Base-by-base conservation (phyloP, 23 tunicate genomes). In the Trididemnum nubilum region DNA sequence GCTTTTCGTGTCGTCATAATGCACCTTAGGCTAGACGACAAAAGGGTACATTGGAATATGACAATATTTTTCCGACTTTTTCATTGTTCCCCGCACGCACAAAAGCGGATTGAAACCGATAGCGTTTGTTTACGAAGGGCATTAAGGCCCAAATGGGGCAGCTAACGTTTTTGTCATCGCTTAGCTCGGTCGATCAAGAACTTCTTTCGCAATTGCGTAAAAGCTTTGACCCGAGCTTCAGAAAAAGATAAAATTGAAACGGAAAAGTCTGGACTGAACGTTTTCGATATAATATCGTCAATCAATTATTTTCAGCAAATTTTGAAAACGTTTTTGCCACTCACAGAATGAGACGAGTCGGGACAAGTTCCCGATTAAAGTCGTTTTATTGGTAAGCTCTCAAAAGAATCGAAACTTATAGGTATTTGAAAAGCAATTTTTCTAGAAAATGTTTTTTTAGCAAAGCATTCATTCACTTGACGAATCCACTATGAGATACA, bases 11-110 rank as follows among this genome's bases (percentile, higher is more conserved):
- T 30, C 75, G 86, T 31, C 85, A 81, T 65, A 70, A 70, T 82
- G 86, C 78, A 82, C 35, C 49, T 66, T 71, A 22, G 78, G 67
- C 74, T 27, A 61, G 25, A 31, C 86, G 36, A 52, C 78, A 67
- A 71, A 52, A 21, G 36, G n/a, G n/a, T n/a, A n/a, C n/a, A n/a
- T n/a, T n/a, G n/a, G n/a, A n/a, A n/a, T n/a, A n/a, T n/a, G 27
- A 80, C 37, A 44, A 80, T 44, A 78, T 65, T 26, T 80, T 80
- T 57, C 37, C 75, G 84, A 65, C 51, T 31, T 70, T 35, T 32
- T 59, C 28, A 39, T 82, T 82, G 86, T 82, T 35, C 65, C 40
- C 50, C 37, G 69, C 72, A 33, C 86, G 78, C 36, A 82, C 86
- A 82, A 82, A 61, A 38, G 78, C 66, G 21, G 39, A 5, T 32